phyloP scores from a whole-genome alignment of 1,140 invertebrate species.

The Drosophila seguyi region DNA sequence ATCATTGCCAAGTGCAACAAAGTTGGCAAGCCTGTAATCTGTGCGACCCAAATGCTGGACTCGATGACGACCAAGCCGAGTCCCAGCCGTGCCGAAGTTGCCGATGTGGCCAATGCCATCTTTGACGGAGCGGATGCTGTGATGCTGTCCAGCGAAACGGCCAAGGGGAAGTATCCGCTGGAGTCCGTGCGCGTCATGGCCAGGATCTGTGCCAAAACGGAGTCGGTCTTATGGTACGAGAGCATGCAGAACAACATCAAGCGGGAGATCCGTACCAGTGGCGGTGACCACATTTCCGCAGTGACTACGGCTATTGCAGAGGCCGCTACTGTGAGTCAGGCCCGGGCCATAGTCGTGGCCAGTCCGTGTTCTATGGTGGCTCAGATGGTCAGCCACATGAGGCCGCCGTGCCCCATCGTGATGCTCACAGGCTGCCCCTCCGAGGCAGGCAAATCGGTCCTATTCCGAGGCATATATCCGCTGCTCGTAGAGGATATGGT shows the following conservation, averaged over 20 bases:
- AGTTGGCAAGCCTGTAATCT: conserved; percentile 97
- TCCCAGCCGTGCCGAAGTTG: conserved; percentile 96
- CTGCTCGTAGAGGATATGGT: conserved; percentile 55
- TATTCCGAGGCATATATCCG: conserved; percentile 54
- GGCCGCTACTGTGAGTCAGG: conserved; percentile 34
- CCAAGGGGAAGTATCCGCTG: conserved; percentile 97
- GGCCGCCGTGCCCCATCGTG: conserved; percentile 54
- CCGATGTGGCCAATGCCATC: conserved; percentile 99
- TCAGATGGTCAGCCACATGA: conserved; percentile 54
- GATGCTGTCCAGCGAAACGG: conserved; percentile 98
- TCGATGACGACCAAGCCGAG: conserved; percentile 98
- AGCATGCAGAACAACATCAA: conserved; percentile 48
- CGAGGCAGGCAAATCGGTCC: conserved; percentile 38
- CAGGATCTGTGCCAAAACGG: conserved; percentile 58
- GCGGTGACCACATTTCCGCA: conserved; percentile 39
- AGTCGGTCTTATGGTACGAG: conserved; percentile 64
- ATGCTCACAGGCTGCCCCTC: conserved; percentile 35
- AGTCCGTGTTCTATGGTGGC: conserved; percentile 44
- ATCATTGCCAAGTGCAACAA: conserved; percentile 97
- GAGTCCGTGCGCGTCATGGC: conserved; percentile 85
- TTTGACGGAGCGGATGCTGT: conserved; percentile 98
- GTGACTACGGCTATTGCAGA: conserved; percentile 52
- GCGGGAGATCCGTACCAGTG: conserved; percentile 6
- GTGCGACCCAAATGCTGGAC: conserved; percentile 98
- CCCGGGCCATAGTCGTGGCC: conserved; percentile 56